These are phyloP conservation scores for Zosterops borbonicus DNA, from an alignment of 2,113 vertebrate species.

Conservation along the genomic window DNA sequence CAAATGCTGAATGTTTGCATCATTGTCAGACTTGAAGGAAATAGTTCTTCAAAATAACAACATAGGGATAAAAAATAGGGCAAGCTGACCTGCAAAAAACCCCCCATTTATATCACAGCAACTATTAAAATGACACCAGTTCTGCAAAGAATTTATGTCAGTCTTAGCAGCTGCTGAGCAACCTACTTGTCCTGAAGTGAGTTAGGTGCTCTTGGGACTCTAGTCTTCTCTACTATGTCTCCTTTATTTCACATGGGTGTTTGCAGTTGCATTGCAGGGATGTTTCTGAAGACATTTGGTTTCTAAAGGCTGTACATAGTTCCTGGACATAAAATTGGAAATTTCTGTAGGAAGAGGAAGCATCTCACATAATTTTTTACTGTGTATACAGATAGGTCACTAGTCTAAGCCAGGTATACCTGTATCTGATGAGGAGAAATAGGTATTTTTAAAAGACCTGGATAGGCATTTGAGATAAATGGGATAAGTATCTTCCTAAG, in stretches of 20 bases:
- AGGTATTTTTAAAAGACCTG: not conserved
- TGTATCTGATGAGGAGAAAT: not conserved
- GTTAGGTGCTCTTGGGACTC: not conserved
- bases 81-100: not conserved
- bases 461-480: not conserved
- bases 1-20: not conserved
- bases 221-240: not conserved
- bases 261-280: not conserved
- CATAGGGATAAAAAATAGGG: not conserved
- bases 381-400: not conserved
- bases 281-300: not conserved
- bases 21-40: not conserved
- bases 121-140: not conserved
- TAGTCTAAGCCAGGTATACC: not conserved
- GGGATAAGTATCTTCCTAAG: not conserved
- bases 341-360: not conserved
- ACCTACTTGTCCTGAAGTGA: not conserved
- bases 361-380: not conserved
- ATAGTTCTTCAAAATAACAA: not conserved
- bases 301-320: not conserved
- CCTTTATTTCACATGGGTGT: not conserved
- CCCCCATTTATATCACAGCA: accelerated
- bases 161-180: not conserved
- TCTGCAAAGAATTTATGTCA: not conserved
- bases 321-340: not conserved